Percentiles rank a stretch among this genome's conserved stretches.
Evolutionary conservation across 2,888 invertebrate genomes (phyloP).

Genomic region (Brachynemurus nebulosus): DNA sequence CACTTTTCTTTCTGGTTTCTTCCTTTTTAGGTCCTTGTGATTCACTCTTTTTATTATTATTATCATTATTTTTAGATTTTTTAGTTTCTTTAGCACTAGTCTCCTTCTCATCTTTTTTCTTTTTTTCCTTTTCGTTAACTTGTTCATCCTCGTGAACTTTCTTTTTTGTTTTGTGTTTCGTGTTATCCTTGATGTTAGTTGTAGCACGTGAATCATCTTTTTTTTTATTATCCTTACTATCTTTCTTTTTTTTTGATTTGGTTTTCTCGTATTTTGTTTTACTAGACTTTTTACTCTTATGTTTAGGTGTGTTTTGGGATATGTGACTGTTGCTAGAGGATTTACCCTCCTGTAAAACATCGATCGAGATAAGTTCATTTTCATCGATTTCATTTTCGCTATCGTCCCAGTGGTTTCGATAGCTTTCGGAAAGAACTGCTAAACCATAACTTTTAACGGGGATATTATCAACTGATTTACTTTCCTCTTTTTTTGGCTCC

Average conservation of each 20-base stretch:
- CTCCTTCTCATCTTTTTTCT: too few species aligned
- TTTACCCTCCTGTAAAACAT: not conserved
- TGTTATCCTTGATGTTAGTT: too few species aligned
- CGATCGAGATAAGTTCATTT: too few species aligned
- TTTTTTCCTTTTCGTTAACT: too few species aligned
- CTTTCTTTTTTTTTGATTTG: too few species aligned
- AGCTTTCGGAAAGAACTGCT: slow-evolving; percentile 12
- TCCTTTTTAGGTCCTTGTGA: slow-evolving; percentile 8
- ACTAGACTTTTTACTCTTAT: not conserved
- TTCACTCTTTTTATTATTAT: slow-evolving; percentile 7
- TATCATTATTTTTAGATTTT: slow-evolving; percentile 9
- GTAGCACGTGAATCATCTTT: too few species aligned
- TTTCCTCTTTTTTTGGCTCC: not conserved
- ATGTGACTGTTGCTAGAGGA: not conserved
- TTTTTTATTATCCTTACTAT: too few species aligned
- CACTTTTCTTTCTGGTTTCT: slow-evolving; percentile 8
- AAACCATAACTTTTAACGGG: slow-evolving; percentile 13
- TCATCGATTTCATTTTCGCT: slow-evolving; percentile 7
- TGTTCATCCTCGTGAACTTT: too few species aligned
- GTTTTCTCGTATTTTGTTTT: too few species aligned
- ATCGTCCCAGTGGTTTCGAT: slow-evolving; percentile 10
- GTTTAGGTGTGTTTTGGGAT: not conserved
- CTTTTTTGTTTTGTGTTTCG: too few species aligned
- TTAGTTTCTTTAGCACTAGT: slow-evolving; percentile 9
- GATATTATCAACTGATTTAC: slow-evolving; percentile 1